These are phyloP conservation scores for Brachionus calyciflorus DNA, from an alignment of 1,140 invertebrate genomes.

Conservation along the genomic window DNA sequence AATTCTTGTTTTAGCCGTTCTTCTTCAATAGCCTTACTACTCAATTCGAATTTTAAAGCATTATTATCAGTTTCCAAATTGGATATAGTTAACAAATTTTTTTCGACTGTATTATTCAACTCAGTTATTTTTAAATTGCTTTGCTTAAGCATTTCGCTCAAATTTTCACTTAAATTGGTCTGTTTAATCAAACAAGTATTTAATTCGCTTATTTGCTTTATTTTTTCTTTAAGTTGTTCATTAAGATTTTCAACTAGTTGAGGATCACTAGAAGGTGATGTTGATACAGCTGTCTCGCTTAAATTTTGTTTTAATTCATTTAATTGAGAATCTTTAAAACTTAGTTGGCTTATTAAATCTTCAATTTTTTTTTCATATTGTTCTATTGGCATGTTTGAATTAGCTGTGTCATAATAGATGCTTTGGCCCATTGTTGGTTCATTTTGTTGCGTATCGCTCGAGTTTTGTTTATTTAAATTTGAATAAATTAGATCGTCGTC, in stretches of 20 bases:
- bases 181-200: constrained; percentile 17
- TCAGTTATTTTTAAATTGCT: background rate
- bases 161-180: constrained; percentile 7
- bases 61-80: constrained; percentile 4
- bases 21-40: background rate
- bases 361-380: constrained; percentile 41
- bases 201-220: background rate
- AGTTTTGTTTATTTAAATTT: background rate
- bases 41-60: constrained; percentile 36
- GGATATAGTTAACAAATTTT: background rate
- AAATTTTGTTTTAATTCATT: background rate
- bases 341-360: background rate
- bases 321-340: background rate
- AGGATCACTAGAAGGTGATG: background rate
- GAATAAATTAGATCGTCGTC: constrained; percentile 28
- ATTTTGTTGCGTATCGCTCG: background rate
- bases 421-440: constrained; percentile 3
- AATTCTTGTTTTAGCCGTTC: constrained; percentile 22
- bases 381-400: background rate
- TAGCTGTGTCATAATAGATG: constrained; percentile 27
- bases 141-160: background rate
- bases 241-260: background rate
- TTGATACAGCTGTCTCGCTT: background rate
- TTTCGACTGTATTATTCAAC: background rate
- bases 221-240: constrained; percentile 5